These are phyloP conservation scores for Rhabdomys dilectus DNA, from an alignment of 2,113 vertebrate genomes.

Conservation along the genomic window DNA sequence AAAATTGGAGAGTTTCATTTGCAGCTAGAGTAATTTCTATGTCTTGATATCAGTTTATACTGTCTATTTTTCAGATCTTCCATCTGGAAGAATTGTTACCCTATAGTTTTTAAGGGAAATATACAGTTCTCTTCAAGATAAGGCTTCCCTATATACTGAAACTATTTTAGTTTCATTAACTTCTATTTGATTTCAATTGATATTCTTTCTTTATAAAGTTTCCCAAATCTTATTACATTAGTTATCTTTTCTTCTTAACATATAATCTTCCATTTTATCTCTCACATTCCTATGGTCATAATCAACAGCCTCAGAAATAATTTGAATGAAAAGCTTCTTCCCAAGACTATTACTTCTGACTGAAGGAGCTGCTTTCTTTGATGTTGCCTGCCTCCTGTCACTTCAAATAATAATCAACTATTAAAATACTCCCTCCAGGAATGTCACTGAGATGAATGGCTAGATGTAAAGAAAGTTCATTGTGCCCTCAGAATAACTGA, in stretches of 20 bases:
- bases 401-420: slow-evolving; percentile 81
- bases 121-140: not conserved
- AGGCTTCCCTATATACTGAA: not conserved
- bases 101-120: not conserved
- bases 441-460: slow-evolving; percentile 77
- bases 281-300: slow-evolving; percentile 32
- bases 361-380: slow-evolving; percentile 73
- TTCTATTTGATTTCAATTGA: not conserved
- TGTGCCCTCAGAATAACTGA: slow-evolving; percentile 75
- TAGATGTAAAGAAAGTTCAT: slow-evolving; percentile 73
- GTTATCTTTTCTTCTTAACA: not conserved
- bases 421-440: slow-evolving; percentile 80
- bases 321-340: slow-evolving; percentile 64
- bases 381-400: slow-evolving; percentile 76
- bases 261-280: slow-evolving; percentile 1
- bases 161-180: not conserved
- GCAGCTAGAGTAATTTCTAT: not conserved
- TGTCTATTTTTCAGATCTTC: not conserved
- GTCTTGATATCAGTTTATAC: not conserved
- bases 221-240: not conserved
- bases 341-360: slow-evolving; percentile 71
- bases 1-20: not conserved
- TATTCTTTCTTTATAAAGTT: not conserved
- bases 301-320: slow-evolving; percentile 45
- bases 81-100: not conserved